phyloP scores from a whole-genome alignment of 2,797 vertebrate genomes.

The Phataginus tricuspis region DNA sequence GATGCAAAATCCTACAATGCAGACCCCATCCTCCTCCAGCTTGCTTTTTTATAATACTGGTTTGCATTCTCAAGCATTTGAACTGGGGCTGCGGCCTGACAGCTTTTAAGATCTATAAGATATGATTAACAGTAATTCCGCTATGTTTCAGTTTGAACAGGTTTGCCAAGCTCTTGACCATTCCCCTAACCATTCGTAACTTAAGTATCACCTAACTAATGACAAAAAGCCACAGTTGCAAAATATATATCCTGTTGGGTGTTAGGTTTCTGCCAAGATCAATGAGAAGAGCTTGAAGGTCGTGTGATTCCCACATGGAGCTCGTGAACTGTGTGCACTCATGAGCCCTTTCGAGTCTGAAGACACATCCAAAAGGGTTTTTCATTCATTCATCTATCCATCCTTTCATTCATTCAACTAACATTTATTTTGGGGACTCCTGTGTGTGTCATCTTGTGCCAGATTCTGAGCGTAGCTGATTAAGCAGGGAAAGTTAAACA shows the following conservation, averaged over 20 bases:
- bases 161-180: not conserved
- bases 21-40: not conserved
- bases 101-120: fast-evolving
- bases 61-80: fast-evolving
- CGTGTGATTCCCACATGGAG: not conserved
- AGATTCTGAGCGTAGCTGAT: not conserved
- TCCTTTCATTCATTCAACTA: not conserved
- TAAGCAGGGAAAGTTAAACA: not conserved
- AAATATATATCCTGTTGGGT: not conserved
- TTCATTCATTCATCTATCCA: too few species aligned
- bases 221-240: not conserved
- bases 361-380: not conserved
- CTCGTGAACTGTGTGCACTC: fast-evolving
- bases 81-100: fast-evolving
- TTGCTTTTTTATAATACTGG: fast-evolving
- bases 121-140: not conserved
- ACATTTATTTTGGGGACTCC: not conserved
- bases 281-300: not conserved
- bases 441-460: not conserved
- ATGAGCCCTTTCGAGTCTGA: not conserved
- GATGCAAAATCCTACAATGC: fast-evolving
- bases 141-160: not conserved
- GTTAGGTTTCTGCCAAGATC: not conserved
- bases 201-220: not conserved
- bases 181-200: not conserved